Evolutionary conservation across 2,797 vertebrate genomes (phyloP).

Genomic region (Catamblyrhynchus diadema): DNA sequence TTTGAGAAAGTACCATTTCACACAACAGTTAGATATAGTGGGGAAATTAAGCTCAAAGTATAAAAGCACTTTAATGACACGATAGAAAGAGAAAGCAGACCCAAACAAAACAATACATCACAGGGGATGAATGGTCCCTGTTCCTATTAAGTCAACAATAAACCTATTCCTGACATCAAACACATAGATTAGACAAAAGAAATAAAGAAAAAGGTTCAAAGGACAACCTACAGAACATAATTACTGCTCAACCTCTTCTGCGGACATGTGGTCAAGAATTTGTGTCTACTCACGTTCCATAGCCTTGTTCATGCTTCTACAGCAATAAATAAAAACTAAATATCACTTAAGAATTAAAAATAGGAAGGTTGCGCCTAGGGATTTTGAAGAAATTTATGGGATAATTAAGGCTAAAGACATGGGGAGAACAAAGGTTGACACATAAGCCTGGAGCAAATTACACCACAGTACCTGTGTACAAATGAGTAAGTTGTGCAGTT

Average conservation of each 20-base stretch:
- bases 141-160: background rate
- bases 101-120: background rate
- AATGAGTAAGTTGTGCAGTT: background rate
- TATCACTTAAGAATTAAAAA: background rate
- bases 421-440: background rate
- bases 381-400: conserved; percentile 18
- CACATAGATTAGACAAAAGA: background rate
- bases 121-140: background rate
- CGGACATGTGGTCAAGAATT: background rate
- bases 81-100: background rate
- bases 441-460: background rate
- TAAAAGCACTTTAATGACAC: background rate
- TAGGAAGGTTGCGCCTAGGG: background rate
- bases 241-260: background rate
- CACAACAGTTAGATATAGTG: background rate
- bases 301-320: background rate
- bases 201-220: background rate
- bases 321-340: conserved; percentile 45
- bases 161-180: background rate
- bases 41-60: background rate
- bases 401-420: background rate
- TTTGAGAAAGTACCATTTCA: background rate
- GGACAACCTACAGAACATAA: background rate
- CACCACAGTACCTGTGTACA: background rate
- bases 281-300: background rate